Evolutionary conservation across 1,140 invertebrate species (phyloP), one percentile per base, ranked within the genome.

Genomic region (Danaus plexippus): DNA sequence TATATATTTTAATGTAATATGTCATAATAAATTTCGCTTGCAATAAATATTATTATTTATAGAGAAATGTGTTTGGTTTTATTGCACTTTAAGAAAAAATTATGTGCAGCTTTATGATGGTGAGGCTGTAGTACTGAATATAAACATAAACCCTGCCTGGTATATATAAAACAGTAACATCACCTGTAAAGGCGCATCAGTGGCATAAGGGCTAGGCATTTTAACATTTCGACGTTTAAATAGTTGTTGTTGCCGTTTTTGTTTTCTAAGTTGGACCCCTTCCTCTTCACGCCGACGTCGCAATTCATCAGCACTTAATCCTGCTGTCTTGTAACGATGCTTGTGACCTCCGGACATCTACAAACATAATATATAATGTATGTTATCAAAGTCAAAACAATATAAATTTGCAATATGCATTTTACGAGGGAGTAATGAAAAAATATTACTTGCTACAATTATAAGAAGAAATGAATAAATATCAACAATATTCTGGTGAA

Each of bases 241-340:
- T 11, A 98, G 86, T 80, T 97, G 95, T 68, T 96, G 93, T 77
- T 99, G 97, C 66, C 97, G 85, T 85, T 98, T 98, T 71, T 97
- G 96, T 89, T 99, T 99, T 18, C 98, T 87, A 41, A 99, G 88
- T 75, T 98, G 97, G 18, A 99, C 94, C 41, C 97, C 97, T 88
- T 98, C 97, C 77, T 99, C 97, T 88, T 99, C 97, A 56, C 97
- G 88, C 48, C 97, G 88, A 53, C 97, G 90, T 15, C 98, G 88
- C 57, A 98, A 87, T 85, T 99, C 97, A 70, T 97, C 93, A 10
- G 96, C 95, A 87, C 98, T 97, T 63, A 98, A 85, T 5, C 93
- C 95, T 62, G 92, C 90, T 88, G 98, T 98, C 92, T 99, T 99
- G 85, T 99, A 99, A 59, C 96, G 93, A 85, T 97, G 94, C 75